Percentiles rank a stretch among this genome's conserved stretches.
Conservation (phyloP, 2,113 vertebrate genomes). For the Ageneiosus marmoratus region DNA sequence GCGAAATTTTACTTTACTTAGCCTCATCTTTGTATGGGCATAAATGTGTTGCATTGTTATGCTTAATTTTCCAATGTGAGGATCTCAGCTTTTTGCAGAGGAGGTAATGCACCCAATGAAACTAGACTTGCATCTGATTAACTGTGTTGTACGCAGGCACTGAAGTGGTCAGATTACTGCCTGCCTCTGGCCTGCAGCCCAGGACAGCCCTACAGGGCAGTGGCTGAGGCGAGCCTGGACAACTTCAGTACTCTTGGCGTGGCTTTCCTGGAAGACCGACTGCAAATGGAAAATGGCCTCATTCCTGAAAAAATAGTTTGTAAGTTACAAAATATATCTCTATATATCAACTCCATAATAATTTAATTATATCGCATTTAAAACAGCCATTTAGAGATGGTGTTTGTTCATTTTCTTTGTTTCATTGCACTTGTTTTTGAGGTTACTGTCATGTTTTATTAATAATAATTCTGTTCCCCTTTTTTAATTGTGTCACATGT, state of each 20-base stretch:
- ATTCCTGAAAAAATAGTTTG: constrained; percentile 88
- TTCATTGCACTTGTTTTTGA: background rate
- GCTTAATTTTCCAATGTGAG: background rate
- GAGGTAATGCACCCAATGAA: background rate
- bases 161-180: constrained; percentile 90
- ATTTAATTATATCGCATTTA: background rate
- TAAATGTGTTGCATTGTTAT: background rate
- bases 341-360: background rate
- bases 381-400: background rate
- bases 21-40: background rate
- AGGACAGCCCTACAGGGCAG: constrained; percentile 79
- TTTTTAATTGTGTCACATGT: constrained; percentile 7
- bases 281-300: constrained; percentile 87
- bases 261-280: constrained; percentile 91
- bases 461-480: background rate
- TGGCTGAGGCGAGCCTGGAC: constrained; percentile 86
- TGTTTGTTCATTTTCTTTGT: background rate
- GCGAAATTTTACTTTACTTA: background rate
- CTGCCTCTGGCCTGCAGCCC: constrained; percentile 81
- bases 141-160: constrained; percentile 67
- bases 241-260: constrained; percentile 88
- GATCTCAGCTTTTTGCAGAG: background rate
- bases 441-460: background rate
- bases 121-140: background rate
- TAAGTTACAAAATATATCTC: constrained; percentile 67